Percentiles rank a stretch among this genome's conserved stretches.
These are phyloP conservation scores for Hyles vespertilio DNA, from an alignment of 1,140 invertebrate genomes.

Conservation along the genomic window DNA sequence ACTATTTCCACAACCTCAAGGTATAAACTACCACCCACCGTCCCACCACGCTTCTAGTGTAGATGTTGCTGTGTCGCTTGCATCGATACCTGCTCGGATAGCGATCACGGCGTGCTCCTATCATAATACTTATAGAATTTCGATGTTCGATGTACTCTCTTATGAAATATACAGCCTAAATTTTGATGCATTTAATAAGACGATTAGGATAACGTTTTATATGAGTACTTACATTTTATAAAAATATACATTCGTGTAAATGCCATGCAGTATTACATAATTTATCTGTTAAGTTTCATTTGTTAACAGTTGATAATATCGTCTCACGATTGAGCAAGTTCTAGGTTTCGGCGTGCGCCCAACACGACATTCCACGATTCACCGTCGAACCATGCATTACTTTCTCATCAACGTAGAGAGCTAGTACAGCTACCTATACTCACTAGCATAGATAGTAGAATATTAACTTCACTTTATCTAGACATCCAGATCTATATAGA, in stretches of 20 bases:
- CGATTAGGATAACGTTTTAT: conserved; percentile 64
- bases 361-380: conserved; percentile 29
- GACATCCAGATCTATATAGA: conserved; percentile 30
- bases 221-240: conserved; percentile 66
- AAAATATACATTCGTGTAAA: conserved; percentile 50
- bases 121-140: conserved; percentile 38
- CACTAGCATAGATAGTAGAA: conserved; percentile 54
- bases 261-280: conserved; percentile 61
- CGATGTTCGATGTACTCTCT: conserved; percentile 63
- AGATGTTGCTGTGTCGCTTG: conserved; percentile 65
- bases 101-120: conserved; percentile 32
- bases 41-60: conserved; percentile 66
- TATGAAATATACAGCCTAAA: conserved; percentile 69
- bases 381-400: conserved; percentile 35
- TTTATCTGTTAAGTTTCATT: conserved; percentile 42
- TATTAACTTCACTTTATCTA: conserved; percentile 41
- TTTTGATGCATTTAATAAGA: conserved; percentile 70
- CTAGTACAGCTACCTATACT: conserved; percentile 46
- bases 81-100: conserved; percentile 35
- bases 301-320: conserved; percentile 22
- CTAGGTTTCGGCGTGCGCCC: conserved; percentile 20
- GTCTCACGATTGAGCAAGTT: conserved; percentile 34
- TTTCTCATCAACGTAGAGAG: conserved; percentile 51
- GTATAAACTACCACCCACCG: conserved; percentile 77
- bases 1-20: conserved; percentile 98